Conservation (phyloP, 2,797 vertebrate genomes). For the Enteromius fasciolatus region DNA sequence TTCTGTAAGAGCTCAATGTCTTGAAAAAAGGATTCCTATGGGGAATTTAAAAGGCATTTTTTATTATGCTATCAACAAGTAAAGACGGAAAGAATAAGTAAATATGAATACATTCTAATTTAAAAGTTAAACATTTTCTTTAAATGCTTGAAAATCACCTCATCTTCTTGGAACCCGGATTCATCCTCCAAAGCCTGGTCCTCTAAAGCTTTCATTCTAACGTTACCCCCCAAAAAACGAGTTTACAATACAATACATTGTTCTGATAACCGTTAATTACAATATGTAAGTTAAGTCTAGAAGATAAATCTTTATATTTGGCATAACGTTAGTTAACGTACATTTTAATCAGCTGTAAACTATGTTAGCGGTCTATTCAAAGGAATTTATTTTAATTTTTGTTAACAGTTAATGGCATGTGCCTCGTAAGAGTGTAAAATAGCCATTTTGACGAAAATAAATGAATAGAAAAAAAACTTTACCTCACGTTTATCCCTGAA, state of each 20-base stretch:
- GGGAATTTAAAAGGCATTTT: background rate
- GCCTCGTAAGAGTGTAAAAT: background rate
- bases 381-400: background rate
- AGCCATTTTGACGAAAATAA: background rate
- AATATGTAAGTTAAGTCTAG: background rate
- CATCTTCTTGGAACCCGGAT: slow-evolving; percentile 85
- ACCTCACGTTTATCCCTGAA: slow-evolving; percentile 6
- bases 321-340: background rate
- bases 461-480: background rate
- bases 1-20: slow-evolving; percentile 97
- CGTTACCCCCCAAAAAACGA: background rate
- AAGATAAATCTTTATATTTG: background rate
- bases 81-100: background rate
- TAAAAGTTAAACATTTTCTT: background rate
- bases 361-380: background rate
- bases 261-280: background rate
- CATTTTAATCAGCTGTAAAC: background rate
- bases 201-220: slow-evolving; percentile 82
- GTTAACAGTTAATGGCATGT: background rate
- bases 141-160: slow-evolving; percentile 73
- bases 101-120: background rate
- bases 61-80: background rate
- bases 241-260: background rate
- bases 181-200: slow-evolving; percentile 92
- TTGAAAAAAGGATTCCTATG: slow-evolving; percentile 95